Evolutionary conservation across 1,140 invertebrate genomes (phyloP), one percentile per base, ranked within the genome.

Genomic region (Lasioglossum baleicum): DNA sequence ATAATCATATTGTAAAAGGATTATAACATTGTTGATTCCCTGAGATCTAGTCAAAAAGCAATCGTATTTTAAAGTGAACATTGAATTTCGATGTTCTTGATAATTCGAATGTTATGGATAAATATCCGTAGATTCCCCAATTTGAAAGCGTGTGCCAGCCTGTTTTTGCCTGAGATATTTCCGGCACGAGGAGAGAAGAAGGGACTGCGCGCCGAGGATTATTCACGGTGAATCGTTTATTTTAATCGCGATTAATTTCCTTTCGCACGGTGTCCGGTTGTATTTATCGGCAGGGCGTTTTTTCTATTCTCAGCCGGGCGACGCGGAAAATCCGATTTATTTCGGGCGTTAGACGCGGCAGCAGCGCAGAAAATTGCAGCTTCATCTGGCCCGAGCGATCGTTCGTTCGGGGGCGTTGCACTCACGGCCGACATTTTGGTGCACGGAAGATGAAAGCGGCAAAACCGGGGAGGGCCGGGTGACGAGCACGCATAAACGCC

Each of bases 341-440:
- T 81, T 75, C 78, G 56, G 78, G 78, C 78, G 72, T 76, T 81
- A 81, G 58, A 79, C 76, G 64, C 51, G n/a, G 64, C 75, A 66
- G 15, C 65, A 53, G 76, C 64, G 63, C 68, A 73, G 68, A 79
- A 73, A 79, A 82, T 81, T 77, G 80, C 67, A 77, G 75, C 80
- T 77, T 77, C 80, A 70, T 77, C 67, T 64, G 73, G 48, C n/a
- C 53, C 56, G 13, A 35, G 11, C 44, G 60, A 81, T 81, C 73
- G 15, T 70, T 74, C 71, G 42, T 51, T 58, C 72, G 22, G 64
- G 64, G 65, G 40, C 75, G 67, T 48, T 70, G 61, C 75, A 51
- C 67, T 58, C 67, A 13, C 35, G 79, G 15, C 74, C 73, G 66
- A 66, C 71, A 64, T 77, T 70, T 77, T 20, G 66, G 65, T 63